Conservation (phyloP, 1,140 invertebrate genomes). For the Chelonus insularis region DNA sequence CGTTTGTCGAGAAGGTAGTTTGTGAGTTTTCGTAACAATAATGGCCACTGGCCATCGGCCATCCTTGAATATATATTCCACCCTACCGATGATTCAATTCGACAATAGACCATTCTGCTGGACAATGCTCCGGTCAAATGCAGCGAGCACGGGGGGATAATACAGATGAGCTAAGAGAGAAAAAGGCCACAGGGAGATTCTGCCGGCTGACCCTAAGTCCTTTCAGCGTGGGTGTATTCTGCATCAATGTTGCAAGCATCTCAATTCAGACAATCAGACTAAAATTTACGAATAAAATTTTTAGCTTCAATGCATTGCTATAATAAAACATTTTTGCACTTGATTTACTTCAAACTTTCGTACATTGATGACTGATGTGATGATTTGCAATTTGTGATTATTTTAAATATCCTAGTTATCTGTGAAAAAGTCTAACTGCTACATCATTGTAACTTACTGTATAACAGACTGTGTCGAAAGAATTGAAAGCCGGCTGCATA, state of each 20-base stretch:
- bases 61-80: constrained; percentile 47
- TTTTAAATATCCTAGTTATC: background rate
- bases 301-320: background rate
- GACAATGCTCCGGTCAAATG: constrained; percentile 55
- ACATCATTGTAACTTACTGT: constrained; percentile 8
- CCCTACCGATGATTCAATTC: constrained; percentile 52
- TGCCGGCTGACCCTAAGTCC: constrained; percentile 35
- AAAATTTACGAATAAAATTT: too few species aligned
- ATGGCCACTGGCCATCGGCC: constrained; percentile 49
- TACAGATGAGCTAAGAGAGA: background rate
- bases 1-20: background rate
- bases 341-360: background rate
- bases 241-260: background rate
- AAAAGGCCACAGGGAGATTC: constrained; percentile 29
- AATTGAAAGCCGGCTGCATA: constrained; percentile 42
- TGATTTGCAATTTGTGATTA: background rate
- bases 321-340: background rate
- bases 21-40: constrained; percentile 39
- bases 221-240: constrained; percentile 42
- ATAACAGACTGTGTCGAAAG: constrained; percentile 44
- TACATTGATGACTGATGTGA: too few species aligned
- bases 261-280: too few species aligned
- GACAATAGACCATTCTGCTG: constrained; percentile 50
- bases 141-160: constrained; percentile 33
- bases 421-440: background rate